These are phyloP conservation scores for Mystacornis crossleyi DNA, from an alignment of 2,113 vertebrate genomes.

Conservation along the genomic window DNA sequence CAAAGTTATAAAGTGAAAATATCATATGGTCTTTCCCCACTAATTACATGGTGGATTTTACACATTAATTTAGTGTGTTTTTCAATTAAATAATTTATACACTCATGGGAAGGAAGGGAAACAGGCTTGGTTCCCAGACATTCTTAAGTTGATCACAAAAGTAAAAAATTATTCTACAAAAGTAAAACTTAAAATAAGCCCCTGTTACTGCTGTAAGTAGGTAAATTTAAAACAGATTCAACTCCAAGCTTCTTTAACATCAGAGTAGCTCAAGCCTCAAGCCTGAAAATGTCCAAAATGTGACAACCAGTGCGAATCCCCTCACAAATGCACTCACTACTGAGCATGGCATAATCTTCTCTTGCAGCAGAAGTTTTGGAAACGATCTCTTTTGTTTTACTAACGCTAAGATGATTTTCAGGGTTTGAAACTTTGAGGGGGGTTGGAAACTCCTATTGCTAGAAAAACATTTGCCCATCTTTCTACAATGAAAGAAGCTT, in stretches of 20 bases:
- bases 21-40: constrained; percentile 42
- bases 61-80: background rate
- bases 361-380: background rate
- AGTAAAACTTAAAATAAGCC: background rate
- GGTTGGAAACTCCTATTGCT: background rate
- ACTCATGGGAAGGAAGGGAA: background rate
- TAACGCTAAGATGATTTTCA: background rate
- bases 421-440: background rate
- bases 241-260: background rate
- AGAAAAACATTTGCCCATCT: background rate
- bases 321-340: background rate
- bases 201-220: background rate
- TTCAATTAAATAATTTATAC: background rate
- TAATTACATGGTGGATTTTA: background rate
- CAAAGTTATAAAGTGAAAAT: background rate
- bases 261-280: background rate
- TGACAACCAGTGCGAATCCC: background rate
- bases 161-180: constrained; percentile 1
- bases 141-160: constrained; percentile 4
- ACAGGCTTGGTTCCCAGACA: background rate
- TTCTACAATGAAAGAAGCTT: background rate
- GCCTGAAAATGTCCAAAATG: background rate
- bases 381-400: background rate
- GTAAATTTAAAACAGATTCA: background rate
- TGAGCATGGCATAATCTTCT: background rate